phyloP scores from a whole-genome alignment of 92 coral and sea anemone species.

The Metridium senile region DNA sequence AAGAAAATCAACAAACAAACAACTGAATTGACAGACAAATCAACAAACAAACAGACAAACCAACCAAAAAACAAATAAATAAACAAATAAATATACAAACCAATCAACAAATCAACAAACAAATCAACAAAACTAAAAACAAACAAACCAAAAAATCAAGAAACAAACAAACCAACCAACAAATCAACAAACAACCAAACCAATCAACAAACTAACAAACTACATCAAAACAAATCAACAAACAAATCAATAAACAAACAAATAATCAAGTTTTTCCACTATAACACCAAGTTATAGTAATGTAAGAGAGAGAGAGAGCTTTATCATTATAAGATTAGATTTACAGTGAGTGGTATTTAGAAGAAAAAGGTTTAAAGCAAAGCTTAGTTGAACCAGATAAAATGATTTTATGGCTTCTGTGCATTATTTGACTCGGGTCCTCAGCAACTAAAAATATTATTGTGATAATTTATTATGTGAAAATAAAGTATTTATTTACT shows the following conservation, averaged over 20 bases:
- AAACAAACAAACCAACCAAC: neutral
- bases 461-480: no score
- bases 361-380: no score
- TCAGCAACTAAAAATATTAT: no score
- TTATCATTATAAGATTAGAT: no score
- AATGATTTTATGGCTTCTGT: no score
- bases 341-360: no score
- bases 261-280: neutral
- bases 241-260: neutral
- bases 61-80: neutral
- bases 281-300: neutral
- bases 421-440: no score
- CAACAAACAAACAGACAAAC: neutral
- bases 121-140: neutral
- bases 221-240: neutral
- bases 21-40: neutral
- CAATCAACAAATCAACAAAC: neutral
- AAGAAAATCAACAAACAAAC: neutral
- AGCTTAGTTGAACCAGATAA: no score
- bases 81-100: neutral
- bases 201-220: neutral
- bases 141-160: neutral
- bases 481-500: no score
- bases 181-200: neutral
- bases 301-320: no score